phyloP scores from a whole-genome alignment of 2,888 invertebrate genomes.

The Ditylenchus weischeri region DNA sequence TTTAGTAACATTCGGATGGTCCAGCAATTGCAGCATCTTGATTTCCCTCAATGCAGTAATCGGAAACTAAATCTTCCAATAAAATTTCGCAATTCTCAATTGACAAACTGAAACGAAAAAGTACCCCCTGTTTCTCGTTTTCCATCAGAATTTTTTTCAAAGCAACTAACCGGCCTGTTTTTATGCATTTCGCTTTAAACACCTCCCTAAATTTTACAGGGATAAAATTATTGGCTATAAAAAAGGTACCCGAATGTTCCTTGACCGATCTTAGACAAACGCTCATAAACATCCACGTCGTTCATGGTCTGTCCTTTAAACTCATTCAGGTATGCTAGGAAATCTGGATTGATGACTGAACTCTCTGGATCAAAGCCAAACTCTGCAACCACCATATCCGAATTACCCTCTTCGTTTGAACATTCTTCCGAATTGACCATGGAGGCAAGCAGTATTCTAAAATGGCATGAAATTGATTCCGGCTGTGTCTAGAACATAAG shows the following conservation, averaged over 20 bases:
- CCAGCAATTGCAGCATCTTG: conserved; percentile 84
- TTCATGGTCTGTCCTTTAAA: conserved; percentile 2
- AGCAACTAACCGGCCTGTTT: conserved; percentile 82
- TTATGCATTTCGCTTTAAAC: conserved; percentile 88
- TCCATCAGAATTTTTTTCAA: conserved; percentile 99
- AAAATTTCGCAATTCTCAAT: conserved; percentile 38
- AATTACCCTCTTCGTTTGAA: too few relatives aligned
- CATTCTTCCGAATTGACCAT: too few relatives aligned
- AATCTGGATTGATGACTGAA: too few relatives aligned
- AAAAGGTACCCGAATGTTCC: conserved; percentile 84
- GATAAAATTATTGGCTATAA: neutral
- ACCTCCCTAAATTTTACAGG: conserved; percentile 32
- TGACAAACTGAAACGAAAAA: conserved; percentile 49
- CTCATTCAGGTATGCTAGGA: too few relatives aligned
- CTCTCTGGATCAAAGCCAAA: too few relatives aligned
- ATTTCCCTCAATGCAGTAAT: conserved; percentile 96
- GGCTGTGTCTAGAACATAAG: too few relatives aligned
- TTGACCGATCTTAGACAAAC: conserved; percentile 95
- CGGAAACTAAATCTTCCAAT: conserved; percentile 72
- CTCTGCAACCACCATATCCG: too few relatives aligned
- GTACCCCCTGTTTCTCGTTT: conserved; percentile 95
- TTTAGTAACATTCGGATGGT: conserved; percentile 94
- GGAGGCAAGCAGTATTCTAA: too few relatives aligned
- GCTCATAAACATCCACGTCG: conserved; percentile 77
- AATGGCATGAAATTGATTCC: too few relatives aligned